Percentiles rank a stretch among this genome's conserved stretches.
Evolutionary conservation across 2,888 invertebrate genomes (phyloP).

Genomic region (Zygogramma bicolorata): DNA sequence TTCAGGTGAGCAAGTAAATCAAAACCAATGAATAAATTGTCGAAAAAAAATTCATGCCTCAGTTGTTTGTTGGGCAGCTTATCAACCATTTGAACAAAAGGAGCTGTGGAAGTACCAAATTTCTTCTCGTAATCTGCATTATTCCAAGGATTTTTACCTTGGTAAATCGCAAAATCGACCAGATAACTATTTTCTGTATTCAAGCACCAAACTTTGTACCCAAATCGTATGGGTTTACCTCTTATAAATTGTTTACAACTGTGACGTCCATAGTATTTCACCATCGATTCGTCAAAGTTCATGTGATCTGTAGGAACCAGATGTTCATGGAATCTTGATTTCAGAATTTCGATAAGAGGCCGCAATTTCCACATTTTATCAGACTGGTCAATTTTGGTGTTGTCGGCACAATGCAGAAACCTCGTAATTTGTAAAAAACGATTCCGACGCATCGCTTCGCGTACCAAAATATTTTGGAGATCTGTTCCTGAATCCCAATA

Average conservation of each 20-base stretch:
- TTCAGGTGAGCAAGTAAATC: neutral
- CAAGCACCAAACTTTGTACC: conserved; percentile 14
- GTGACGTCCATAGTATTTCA: conserved; percentile 5
- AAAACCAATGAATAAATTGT: neutral
- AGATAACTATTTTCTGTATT: neutral
- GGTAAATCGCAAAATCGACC: neutral
- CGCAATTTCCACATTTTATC: no score
- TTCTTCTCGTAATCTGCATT: neutral
- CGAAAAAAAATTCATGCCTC: neutral
- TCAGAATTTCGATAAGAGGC: no score
- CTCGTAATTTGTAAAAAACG: no score
- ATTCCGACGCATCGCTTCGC: neutral
- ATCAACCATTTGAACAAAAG: neutral
- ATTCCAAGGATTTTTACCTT: neutral
- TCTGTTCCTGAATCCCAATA: neutral
- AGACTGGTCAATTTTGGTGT: no score
- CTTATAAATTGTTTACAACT: conserved; percentile 5
- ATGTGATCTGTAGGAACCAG: neutral
- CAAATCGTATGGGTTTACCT: conserved; percentile 2
- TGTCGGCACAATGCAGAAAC: no score
- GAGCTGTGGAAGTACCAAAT: neutral
- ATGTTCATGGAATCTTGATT: no score
- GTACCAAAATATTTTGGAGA: neutral
- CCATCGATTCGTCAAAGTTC: neutral
- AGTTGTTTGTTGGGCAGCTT: neutral